phyloP scores from a whole-genome alignment of 2,888 invertebrate species.

The Trimorus sp. region DNA sequence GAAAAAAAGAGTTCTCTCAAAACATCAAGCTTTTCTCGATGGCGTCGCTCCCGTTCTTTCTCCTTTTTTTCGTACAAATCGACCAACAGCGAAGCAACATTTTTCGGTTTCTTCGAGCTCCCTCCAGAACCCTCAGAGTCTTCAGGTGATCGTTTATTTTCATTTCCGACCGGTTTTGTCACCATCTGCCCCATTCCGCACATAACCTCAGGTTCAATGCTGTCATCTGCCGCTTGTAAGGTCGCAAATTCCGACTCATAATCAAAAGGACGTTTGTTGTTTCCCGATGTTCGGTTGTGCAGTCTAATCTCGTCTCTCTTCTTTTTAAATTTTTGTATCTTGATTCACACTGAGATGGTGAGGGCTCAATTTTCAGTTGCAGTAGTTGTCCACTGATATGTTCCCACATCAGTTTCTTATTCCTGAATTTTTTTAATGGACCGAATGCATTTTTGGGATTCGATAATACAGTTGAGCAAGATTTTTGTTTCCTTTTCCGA shows the following conservation, averaged over 20 bases:
- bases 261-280: conserved; percentile 25
- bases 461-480: conserved; percentile 14
- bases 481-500: conserved; percentile 25
- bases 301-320: conserved; percentile 18
- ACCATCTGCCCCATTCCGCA: conserved; percentile 27
- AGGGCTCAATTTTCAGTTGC: conserved; percentile 24
- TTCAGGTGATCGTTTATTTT: not conserved
- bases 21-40: conserved; percentile 30
- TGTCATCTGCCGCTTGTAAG: conserved; percentile 33
- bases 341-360: conserved; percentile 34
- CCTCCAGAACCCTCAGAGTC: not conserved
- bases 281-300: conserved; percentile 38
- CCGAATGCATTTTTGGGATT: conserved; percentile 37
- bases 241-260: conserved; percentile 41
- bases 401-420: conserved; percentile 40
- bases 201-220: conserved; percentile 33
- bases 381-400: conserved; percentile 22
- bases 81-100: not conserved
- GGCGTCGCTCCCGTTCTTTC: conserved; percentile 26
- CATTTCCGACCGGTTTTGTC: not conserved
- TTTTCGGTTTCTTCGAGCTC: conserved; percentile 12
- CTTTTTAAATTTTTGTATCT: conserved; percentile 43
- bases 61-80: conserved; percentile 39
- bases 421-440: conserved; percentile 31
- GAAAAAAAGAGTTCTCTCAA: conserved; percentile 30